Base-by-base conservation (phyloP, 1,140 invertebrate species). In the Drosophila sp. region DNA sequence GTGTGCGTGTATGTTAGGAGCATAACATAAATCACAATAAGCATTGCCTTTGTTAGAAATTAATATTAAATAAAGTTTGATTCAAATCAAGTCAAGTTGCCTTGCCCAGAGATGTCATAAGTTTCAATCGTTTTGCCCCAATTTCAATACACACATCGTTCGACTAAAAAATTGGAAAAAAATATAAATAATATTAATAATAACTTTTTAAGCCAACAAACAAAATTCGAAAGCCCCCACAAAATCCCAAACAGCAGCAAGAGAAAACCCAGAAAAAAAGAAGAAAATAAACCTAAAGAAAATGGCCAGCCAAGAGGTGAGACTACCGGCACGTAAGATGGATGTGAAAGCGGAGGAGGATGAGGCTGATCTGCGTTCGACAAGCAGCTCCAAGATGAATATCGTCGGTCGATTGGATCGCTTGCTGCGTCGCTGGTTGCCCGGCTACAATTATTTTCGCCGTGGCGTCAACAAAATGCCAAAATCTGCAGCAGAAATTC, bases 401-500 rank as follows among this genome's bases (percentile, higher is more conserved):
- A 30, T 64, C 2, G 35, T 75, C 41, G 23, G 57, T 17, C 40
- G 77, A 3, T 7, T 80, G 11, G 78, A 82, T 47, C 73, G 78
- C 0, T 41, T 77, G 29, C 57, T 80, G 8, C 78, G 79, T 25
- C 79, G 79, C 35, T 80, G 70, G 78, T 66, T 80, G 1, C 79
- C 79, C 0, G 79, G 79, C 17, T 82, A 82, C 35, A 80, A 58
- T 38, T 82, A 56, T 40, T 27, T 80, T 10, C 77, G 79, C 11
- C 56, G 67, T 6, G 64, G 17, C 32, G 41, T 11, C 40, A 35
- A 38, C n/a, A 58, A 60, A 32, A 8, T 44, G 44, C 25, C 23
- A n/a, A 50, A 17, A 47, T 27, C 44, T 10, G 38, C 11, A 11
- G 17, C 23, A 27, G 5, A 7, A 23, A 32, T 35, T 23, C 29